Evolutionary conservation across 2,797 vertebrate species (phyloP).

Genomic region (Harpagifer antarcticus): DNA sequence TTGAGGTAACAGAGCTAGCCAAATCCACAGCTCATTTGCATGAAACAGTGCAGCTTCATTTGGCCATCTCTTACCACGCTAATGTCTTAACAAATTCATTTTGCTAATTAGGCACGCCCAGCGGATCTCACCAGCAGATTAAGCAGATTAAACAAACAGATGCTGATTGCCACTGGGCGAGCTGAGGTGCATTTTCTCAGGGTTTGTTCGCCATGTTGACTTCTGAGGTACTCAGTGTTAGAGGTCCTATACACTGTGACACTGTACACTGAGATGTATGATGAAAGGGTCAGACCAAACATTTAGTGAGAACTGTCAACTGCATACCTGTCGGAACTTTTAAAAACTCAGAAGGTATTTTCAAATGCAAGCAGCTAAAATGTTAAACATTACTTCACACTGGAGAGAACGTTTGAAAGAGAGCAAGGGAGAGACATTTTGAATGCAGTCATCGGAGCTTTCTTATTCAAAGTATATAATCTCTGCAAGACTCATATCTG

Average conservation of each 20-base stretch:
- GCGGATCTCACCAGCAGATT: slow-evolving; percentile 94
- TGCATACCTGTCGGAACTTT: slow-evolving; percentile 31
- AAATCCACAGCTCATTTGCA: slow-evolving; percentile 96
- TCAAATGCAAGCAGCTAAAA: slow-evolving; percentile 6
- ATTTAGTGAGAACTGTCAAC: slow-evolving; percentile 21
- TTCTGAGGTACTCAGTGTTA: slow-evolving; percentile 22
- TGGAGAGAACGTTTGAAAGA: not conserved
- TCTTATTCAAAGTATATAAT: not conserved
- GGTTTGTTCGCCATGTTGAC: slow-evolving; percentile 39
- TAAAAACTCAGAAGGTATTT: not conserved
- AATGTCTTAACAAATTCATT: slow-evolving; percentile 99
- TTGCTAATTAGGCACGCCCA: slow-evolving; percentile 98
- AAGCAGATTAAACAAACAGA: slow-evolving; percentile 98
- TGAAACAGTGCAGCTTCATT: slow-evolving; percentile 94
- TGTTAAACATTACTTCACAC: slow-evolving; percentile 21
- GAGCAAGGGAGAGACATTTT: not conserved
- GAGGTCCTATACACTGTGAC: slow-evolving; percentile 36
- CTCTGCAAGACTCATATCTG: not conserved
- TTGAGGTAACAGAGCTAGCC: slow-evolving; percentile 92
- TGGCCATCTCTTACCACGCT: slow-evolving; percentile 95
- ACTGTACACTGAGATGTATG: not conserved
- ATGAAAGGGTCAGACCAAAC: slow-evolving; percentile 15
- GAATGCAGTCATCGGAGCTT: too few relatives aligned
- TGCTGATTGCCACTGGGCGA: slow-evolving; percentile 89
- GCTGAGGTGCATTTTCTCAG: slow-evolving; percentile 67